Evolutionary conservation across 2,888 invertebrate genomes (phyloP).

Genomic region (Siphlonurus alternatus): DNA sequence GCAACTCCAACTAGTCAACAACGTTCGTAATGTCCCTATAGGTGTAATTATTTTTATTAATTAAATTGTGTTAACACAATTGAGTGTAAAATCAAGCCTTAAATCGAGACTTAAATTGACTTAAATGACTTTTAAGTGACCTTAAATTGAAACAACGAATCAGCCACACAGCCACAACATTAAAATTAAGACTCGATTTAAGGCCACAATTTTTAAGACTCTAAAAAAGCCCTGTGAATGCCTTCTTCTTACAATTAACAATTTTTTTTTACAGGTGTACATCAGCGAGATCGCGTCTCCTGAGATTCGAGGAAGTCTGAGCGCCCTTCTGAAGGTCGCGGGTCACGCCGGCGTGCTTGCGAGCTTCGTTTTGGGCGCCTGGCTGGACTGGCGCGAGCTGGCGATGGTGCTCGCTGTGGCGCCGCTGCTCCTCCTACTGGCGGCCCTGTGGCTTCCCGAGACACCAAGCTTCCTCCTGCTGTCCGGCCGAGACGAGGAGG

Average conservation of each 20-base stretch:
- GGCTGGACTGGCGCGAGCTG: conserved; percentile 68
- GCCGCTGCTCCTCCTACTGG: conserved; percentile 58
- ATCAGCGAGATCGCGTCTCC: conserved; percentile 82
- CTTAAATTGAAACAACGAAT: too few relatives aligned
- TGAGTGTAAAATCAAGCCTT: too few relatives aligned
- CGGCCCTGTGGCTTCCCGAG: conserved; percentile 68
- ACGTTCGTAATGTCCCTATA: too few relatives aligned
- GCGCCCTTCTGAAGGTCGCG: conserved; percentile 70
- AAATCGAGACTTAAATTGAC: too few relatives aligned
- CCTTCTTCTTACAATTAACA: too few relatives aligned
- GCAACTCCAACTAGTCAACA: too few relatives aligned
- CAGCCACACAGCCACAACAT: too few relatives aligned
- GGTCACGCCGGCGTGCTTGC: conserved; percentile 72
- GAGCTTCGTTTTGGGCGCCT: conserved; percentile 67
- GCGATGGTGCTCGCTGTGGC: conserved; percentile 65
- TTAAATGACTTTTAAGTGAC: too few relatives aligned
- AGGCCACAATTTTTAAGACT: neutral
- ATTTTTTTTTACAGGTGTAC: conserved; percentile 44
- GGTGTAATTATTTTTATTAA: too few relatives aligned
- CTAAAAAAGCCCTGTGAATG: neutral
- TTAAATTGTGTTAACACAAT: too few relatives aligned
- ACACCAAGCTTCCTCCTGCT: conserved; percentile 72
- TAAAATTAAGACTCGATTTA: neutral
- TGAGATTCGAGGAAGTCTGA: conserved; percentile 69
- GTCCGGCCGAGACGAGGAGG: conserved; percentile 55